Conservation (phyloP, 2,888 invertebrate species). For the Cantharis rustica region DNA sequence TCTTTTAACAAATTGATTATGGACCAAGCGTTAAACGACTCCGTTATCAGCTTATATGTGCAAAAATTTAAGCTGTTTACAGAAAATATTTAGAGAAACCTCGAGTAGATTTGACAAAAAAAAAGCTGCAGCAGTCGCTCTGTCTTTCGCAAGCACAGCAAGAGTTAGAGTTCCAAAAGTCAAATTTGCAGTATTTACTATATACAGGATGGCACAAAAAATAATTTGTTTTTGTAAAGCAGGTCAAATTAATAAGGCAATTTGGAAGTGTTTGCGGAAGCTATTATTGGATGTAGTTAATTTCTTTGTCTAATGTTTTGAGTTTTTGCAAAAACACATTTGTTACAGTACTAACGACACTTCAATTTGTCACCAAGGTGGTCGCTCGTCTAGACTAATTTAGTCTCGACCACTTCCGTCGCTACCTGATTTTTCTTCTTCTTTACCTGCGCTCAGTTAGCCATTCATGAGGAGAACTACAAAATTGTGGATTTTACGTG, state of each 20-base stretch:
- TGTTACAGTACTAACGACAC: constrained; percentile 15
- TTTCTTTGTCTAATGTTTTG: not conserved
- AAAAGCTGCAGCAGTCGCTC: not conserved
- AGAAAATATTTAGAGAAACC: not conserved
- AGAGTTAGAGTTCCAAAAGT: no score
- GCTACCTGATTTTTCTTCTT: constrained; percentile 23
- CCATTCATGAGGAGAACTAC: not conserved
- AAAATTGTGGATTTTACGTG: constrained; percentile 17
- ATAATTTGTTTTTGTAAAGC: no score
- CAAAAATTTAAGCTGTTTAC: not conserved
- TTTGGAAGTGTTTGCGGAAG: not conserved
- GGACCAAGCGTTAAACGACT: not conserved
- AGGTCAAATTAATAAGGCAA: not conserved
- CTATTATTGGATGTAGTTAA: not conserved
- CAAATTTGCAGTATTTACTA: not conserved
- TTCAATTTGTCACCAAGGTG: constrained; percentile 28
- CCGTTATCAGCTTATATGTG: not conserved
- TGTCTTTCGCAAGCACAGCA: no score
- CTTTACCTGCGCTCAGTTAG: constrained; percentile 12
- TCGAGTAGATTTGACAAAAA: not conserved
- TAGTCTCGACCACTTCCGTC: constrained; percentile 28
- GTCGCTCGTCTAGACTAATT: constrained; percentile 22
- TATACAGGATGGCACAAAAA: not conserved
- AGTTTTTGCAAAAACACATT: constrained; percentile 15
- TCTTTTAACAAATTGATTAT: not conserved